phyloP scores from a whole-genome alignment of 2,888 invertebrate genomes.

The Cantharis nigra region DNA sequence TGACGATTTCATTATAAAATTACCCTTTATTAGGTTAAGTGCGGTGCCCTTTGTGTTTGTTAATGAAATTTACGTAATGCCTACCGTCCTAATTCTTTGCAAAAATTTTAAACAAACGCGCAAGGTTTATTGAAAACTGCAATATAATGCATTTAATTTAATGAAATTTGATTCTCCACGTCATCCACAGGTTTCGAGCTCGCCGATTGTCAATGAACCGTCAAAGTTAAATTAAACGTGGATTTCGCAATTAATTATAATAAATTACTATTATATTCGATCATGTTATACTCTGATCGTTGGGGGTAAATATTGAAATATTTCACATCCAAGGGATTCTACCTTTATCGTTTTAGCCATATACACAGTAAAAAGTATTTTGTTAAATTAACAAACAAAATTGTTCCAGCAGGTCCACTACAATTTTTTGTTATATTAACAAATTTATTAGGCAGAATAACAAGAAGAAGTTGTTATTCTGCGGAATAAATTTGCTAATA shows the following conservation, averaged over 20 bases:
- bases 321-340: background rate
- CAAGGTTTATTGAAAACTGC: constrained; percentile 9
- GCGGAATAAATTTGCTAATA: no score
- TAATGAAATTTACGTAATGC: constrained; percentile 18
- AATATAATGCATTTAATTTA: background rate
- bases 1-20: constrained; percentile 28
- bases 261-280: background rate
- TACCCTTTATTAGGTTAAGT: constrained; percentile 28
- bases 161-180: background rate
- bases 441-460: no score
- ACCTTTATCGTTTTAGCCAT: background rate
- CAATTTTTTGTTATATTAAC: no score
- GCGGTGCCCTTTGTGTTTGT: constrained; percentile 14
- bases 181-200: background rate
- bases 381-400: no score
- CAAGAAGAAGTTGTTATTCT: no score
- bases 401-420: no score
- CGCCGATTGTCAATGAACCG: background rate
- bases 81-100: background rate
- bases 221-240: background rate
- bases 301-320: background rate
- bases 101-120: constrained; percentile 11
- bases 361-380: no score
- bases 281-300: background rate
- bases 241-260: background rate